Percentiles rank a stretch among this genome's conserved stretches.
These are phyloP conservation scores for Platorchestia sp. DNA, from an alignment of 1,140 invertebrate species.

Conservation along the genomic window DNA sequence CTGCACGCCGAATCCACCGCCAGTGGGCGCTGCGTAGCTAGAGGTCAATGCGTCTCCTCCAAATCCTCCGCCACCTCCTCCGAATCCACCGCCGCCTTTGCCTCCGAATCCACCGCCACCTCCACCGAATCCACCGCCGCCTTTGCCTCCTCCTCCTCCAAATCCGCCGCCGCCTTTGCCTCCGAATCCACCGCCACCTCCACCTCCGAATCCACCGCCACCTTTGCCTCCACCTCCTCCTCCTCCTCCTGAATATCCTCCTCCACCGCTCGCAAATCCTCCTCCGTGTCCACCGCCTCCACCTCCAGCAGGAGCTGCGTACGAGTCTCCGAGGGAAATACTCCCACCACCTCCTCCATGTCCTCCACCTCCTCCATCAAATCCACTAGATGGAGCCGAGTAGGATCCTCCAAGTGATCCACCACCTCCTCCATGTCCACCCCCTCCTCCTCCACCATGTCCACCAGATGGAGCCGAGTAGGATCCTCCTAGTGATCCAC, in stretches of 20 bases:
- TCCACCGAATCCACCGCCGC: background rate
- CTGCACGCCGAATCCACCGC: background rate
- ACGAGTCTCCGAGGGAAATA: background rate
- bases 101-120: slow-evolving; percentile 14
- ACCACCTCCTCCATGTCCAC: background rate
- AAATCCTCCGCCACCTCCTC: slow-evolving; percentile 46
- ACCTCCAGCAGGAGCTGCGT: background rate
- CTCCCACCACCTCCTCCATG: background rate
- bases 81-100: slow-evolving; percentile 14
- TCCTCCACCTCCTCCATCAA: background rate
- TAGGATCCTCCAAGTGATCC: slow-evolving; percentile 3
- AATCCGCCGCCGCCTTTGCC: background rate
- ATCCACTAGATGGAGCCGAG: background rate
- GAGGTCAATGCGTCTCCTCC: background rate
- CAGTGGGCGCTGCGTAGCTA: background rate
- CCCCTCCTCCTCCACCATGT: background rate
- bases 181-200: slow-evolving; percentile 18
- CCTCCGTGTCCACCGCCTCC: background rate
- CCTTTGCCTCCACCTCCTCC: slow-evolving; percentile 7
- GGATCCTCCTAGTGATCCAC: background rate
- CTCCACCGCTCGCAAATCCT: background rate
- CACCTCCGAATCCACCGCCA: background rate
- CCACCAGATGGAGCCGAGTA: background rate
- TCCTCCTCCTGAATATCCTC: background rate
- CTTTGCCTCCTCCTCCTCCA: background rate